Percentiles rank a stretch among this genome's conserved stretches.
phyloP scores from a whole-genome alignment of 1,140 invertebrate species.

The Coelopa frigida region DNA sequence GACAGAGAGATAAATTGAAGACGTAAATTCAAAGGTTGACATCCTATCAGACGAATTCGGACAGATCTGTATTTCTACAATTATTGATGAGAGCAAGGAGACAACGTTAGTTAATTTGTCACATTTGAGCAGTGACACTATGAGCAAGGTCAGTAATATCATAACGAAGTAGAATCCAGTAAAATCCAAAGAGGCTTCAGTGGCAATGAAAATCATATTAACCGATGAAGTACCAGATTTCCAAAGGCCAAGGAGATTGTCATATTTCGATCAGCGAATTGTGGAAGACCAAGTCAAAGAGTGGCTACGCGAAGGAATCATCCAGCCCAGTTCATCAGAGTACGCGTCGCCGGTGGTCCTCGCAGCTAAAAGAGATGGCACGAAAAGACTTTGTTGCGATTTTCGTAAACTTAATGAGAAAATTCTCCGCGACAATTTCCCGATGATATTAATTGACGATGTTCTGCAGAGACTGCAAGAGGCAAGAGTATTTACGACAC shows the following conservation, averaged over 20 bases:
- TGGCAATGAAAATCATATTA: slow-evolving; percentile 16
- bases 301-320: slow-evolving; percentile 31
- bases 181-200: no score
- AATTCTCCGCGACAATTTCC: slow-evolving; percentile 22
- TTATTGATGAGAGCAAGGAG: no score
- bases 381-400: slow-evolving; percentile 21
- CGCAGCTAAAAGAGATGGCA: slow-evolving; percentile 22
- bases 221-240: slow-evolving; percentile 23
- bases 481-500: slow-evolving; percentile 20
- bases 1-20: no score
- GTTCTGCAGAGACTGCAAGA: slow-evolving; percentile 19
- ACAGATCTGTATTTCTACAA: no score
- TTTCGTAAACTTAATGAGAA: slow-evolving; percentile 20
- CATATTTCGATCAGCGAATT: slow-evolving; percentile 23
- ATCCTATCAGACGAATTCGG: no score
- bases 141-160: no score
- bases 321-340: slow-evolving; percentile 19
- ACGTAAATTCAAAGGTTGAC: no score
- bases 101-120: no score
- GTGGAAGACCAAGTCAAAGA: slow-evolving; percentile 30
- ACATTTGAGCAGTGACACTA: no score
- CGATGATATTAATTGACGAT: slow-evolving; percentile 32
- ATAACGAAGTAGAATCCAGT: no score
- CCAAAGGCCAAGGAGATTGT: slow-evolving; percentile 27
- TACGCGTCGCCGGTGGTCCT: slow-evolving; percentile 26